Percentiles rank a stretch among this genome's conserved stretches.
Conservation (phyloP, 23 tunicate genomes). For the Oikopleura albicans region DNA sequence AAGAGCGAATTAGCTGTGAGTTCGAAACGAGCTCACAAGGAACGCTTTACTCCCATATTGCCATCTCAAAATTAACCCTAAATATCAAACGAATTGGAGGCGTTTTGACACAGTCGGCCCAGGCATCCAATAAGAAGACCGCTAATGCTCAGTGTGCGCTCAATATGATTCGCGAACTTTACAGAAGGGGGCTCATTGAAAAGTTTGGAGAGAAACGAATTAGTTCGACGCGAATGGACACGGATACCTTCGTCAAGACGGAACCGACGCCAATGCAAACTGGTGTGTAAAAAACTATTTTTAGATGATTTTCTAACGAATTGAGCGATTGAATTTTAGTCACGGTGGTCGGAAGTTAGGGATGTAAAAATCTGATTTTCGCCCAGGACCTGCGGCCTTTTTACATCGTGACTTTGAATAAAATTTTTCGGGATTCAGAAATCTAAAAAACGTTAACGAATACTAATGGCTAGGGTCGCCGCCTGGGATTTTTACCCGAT, state of each 20-base stretch:
- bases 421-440: too few species aligned
- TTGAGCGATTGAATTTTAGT: not conserved
- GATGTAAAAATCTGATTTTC: too few species aligned
- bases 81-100: slow-evolving; percentile 40
- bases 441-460: too few species aligned
- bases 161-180: slow-evolving; percentile 53
- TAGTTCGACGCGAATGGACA: slow-evolving; percentile 12
- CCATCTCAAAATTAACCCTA: slow-evolving; percentile 37
- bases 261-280: not conserved
- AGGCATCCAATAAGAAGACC: slow-evolving; percentile 68
- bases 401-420: too few species aligned
- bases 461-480: too few species aligned
- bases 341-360: too few species aligned
- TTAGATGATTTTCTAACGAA: not conserved
- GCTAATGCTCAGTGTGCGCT: slow-evolving; percentile 77
- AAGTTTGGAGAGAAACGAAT: slow-evolving; percentile 35
- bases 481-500: too few species aligned
- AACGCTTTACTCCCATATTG: slow-evolving; percentile 49
- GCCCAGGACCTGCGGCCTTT: too few species aligned
- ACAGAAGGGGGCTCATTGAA: slow-evolving; percentile 36
- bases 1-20: slow-evolving; percentile 34
- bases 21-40: slow-evolving; percentile 48
- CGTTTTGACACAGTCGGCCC: not conserved
- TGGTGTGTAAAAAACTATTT: not conserved
- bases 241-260: slow-evolving; percentile 19